Evolutionary conservation across 2,888 invertebrate genomes (phyloP).

Genomic region (Stenolophus ochropezus): DNA sequence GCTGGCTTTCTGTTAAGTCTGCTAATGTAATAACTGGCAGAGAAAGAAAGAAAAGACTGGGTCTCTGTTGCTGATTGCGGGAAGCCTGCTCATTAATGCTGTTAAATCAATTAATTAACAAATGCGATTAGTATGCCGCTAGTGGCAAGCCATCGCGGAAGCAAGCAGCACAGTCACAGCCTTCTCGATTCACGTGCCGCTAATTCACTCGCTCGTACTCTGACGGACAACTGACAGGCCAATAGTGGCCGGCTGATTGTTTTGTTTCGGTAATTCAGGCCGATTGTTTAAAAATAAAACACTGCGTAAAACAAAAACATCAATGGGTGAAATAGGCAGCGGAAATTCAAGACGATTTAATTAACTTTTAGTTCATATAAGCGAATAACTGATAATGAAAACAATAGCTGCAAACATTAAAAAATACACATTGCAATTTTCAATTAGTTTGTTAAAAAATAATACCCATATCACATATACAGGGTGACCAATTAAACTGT

Average conservation of each 20-base stretch:
- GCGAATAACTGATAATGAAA: too few species aligned
- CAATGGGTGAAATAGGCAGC: too few species aligned
- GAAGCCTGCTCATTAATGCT: constrained; percentile 38
- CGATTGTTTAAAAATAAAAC: neutral
- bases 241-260: neutral
- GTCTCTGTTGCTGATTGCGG: neutral
- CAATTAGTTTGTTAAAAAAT: too few species aligned
- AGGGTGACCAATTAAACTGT: too few species aligned
- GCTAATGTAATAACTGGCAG: neutral
- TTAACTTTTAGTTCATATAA: too few species aligned
- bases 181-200: neutral
- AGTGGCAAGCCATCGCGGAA: neutral
- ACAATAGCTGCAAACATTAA: too few species aligned
- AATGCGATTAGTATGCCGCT: constrained; percentile 21
- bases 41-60: constrained; percentile 25
- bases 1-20: neutral
- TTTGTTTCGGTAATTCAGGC: neutral
- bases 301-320: too few species aligned
- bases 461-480: too few species aligned
- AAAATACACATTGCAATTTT: too few species aligned
- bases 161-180: neutral
- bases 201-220: neutral
- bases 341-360: too few species aligned
- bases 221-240: constrained; percentile 9
- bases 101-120: constrained; percentile 46